A percentile compares a stretch with the other conserved stretches of the same genome.
Conservation (phyloP, 2,797 vertebrate species). For the Scyliorhinus canicula region DNA sequence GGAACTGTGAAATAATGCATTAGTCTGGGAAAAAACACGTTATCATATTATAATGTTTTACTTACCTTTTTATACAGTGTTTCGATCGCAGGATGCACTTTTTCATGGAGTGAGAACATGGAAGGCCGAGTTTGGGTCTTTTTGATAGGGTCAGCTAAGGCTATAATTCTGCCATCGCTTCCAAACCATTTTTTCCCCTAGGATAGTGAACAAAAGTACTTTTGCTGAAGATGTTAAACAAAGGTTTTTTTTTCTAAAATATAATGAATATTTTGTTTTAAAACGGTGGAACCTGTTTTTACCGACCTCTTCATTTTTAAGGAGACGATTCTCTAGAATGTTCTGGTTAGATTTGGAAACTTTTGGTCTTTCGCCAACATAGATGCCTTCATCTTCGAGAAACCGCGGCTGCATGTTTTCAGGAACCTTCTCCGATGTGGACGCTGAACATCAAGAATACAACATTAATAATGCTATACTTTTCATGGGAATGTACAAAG, state of each 20-base stretch:
- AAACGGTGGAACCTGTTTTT: not conserved
- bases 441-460: constrained; percentile 58
- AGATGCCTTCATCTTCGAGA: constrained; percentile 91
- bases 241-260: not conserved
- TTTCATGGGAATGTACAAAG: not conserved
- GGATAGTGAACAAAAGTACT: constrained; percentile 34
- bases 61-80: constrained; percentile 77
- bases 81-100: constrained; percentile 67
- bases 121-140: constrained; percentile 72
- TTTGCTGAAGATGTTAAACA: not conserved
- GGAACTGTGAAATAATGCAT: not conserved
- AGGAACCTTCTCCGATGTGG: constrained; percentile 72
- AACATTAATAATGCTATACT: not conserved
- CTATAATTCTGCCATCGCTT: constrained; percentile 82
- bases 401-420: constrained; percentile 79
- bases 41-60: not conserved
- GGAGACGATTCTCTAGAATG: constrained; percentile 83
- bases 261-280: not conserved
- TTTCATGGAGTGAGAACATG: constrained; percentile 63
- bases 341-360: constrained; percentile 73
- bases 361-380: constrained; percentile 72
- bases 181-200: constrained; percentile 88
- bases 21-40: not conserved
- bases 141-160: constrained; percentile 82
- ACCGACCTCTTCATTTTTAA: constrained; percentile 73